These are phyloP conservation scores for Asteroscopus sphinx DNA, from an alignment of 2,888 invertebrate genomes.

Conservation along the genomic window DNA sequence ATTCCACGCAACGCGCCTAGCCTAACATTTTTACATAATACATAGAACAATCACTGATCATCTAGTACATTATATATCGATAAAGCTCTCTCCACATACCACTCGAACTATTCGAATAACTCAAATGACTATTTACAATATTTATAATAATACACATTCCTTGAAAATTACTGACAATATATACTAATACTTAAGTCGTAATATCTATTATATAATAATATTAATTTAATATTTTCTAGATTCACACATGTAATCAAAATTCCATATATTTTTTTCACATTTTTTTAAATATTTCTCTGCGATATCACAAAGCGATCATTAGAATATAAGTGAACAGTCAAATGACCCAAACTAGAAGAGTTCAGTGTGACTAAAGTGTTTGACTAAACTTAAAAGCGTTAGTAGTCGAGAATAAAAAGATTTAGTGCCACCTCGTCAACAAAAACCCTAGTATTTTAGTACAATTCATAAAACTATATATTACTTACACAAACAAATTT, in stretches of 20 bases:
- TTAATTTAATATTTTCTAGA: constrained; percentile 58
- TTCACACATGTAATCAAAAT: constrained; percentile 56
- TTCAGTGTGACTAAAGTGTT: constrained; percentile 40
- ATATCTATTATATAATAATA: constrained; percentile 48
- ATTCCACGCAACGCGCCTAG: constrained; percentile 73
- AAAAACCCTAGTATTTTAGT: constrained; percentile 47
- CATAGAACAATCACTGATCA: constrained; percentile 59
- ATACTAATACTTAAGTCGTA: constrained; percentile 55
- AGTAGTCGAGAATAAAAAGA: constrained; percentile 45
- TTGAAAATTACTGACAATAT: constrained; percentile 52
- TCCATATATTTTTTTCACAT: constrained; percentile 64
- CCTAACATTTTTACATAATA: constrained; percentile 60
- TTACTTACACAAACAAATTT: constrained; percentile 46
- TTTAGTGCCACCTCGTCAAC: constrained; percentile 41
- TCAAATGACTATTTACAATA: constrained; percentile 68
- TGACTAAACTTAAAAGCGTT: constrained; percentile 47
- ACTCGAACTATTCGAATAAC: constrained; percentile 67
- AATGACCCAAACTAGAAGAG: constrained; percentile 72
- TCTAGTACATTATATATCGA: constrained; percentile 59
- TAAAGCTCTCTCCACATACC: constrained; percentile 78
- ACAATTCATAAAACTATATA: constrained; percentile 44
- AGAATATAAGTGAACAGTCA: constrained; percentile 77
- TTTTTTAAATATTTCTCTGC: constrained; percentile 61
- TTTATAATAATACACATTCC: constrained; percentile 74
- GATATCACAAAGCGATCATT: constrained; percentile 82